Evolutionary conservation across 2,113 vertebrate species (phyloP), one percentile per base, ranked within the genome.

Genomic region (Tringa solitaria): DNA sequence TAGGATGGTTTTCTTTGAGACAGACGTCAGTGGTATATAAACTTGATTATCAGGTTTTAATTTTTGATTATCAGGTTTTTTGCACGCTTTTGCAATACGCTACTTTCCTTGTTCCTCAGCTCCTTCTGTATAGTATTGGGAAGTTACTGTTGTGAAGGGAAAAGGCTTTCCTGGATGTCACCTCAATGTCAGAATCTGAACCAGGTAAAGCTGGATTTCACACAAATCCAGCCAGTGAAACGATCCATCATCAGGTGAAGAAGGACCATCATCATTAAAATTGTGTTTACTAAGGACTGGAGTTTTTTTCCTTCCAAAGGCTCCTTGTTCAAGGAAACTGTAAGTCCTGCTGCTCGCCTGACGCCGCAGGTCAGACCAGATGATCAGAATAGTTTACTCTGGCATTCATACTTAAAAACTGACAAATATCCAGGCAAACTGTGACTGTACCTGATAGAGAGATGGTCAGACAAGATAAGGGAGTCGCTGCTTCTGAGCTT

Each of bases 1-100:
- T 99, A 15, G 99, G 99, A 78, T 33, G 97, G 20, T 72, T 87
- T 35, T 98, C 98, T 33, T 96, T 98, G 14, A 99, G 96, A 96
- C 99, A 99, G 76, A 87, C 96, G 79, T 99, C 98, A 92, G 98
- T 98, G 33, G 94, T 98, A 93, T 99, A 99, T 51, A 99, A 79
- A 90, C 99, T 99, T 77, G 20, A 21, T 46, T 21, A 46, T 46
- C 45, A 46, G 45, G 45, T 46, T 46, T 46, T 46, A 46, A 46
- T 69, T 76, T 77, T 81, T 80, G 1, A 39, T 77, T 87, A 37
- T 41, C 45, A 65, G 11, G 14, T 70, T 73, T 69, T 83, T 69
- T 69, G 20, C 27, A 17, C 16, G 2, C 24, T 87, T 94, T 81
- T 77, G 63, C 80, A 89, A 27, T 57, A 33, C 6, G 12, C 14